Conservation (phyloP, 2,113 vertebrate species). For the Indicator maculatus region DNA sequence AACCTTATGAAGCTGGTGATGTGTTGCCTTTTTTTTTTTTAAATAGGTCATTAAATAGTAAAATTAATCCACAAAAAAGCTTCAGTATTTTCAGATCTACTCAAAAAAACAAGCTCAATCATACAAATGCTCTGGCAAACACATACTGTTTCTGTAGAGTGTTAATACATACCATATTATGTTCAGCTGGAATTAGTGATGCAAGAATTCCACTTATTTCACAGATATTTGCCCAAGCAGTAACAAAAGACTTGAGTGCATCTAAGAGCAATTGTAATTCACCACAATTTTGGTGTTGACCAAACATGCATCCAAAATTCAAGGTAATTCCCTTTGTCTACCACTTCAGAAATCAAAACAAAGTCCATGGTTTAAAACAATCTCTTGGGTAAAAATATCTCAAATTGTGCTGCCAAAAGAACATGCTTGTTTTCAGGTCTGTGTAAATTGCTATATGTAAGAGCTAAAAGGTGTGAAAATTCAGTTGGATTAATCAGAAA, state of each 20-base stretch:
- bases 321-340: constrained; percentile 19
- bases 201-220: constrained; percentile 11
- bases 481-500: constrained; percentile 44
- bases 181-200: neutral
- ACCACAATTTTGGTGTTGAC: constrained; percentile 23
- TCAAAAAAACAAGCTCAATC: neutral
- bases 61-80: neutral
- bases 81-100: neutral
- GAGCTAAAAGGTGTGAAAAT: constrained; percentile 32
- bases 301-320: constrained; percentile 1
- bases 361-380: constrained; percentile 13
- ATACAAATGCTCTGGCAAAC: neutral
- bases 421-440: neutral
- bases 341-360: constrained; percentile 34
- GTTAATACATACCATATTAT: neutral
- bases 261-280: neutral
- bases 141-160: neutral
- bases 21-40: neutral
- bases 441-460: constrained; percentile 20
- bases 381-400: constrained; percentile 4
- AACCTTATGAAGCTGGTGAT: neutral
- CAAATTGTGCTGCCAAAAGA: constrained; percentile 3
- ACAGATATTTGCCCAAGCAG: neutral
- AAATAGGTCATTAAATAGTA: neutral
- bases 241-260: neutral